Base-by-base conservation (phyloP, 1,140 invertebrate genomes). In the Drosophila malerkotliana region DNA sequence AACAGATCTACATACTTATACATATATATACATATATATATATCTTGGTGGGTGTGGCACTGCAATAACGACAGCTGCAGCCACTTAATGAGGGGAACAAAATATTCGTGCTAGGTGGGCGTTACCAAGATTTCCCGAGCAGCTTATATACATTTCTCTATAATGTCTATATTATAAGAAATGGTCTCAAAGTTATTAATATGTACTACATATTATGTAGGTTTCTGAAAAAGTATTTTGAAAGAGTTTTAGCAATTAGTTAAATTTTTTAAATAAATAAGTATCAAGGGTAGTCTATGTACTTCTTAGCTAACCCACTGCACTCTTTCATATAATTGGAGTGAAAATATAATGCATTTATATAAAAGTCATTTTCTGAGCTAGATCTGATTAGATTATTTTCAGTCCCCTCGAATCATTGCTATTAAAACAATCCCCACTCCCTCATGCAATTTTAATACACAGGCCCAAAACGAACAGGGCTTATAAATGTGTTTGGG, bases 41-140 rank as follows among this genome's bases (percentile, higher is more conserved):
- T 10, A 37, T 14, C 52, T 24, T 37, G 21, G 39, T 56, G 59
- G 72, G 59, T 57, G 52, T 55, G 72, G 69, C 59, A 54, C 45
- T 74, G 72, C 72, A 74, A 57, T 71, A 37, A 48, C 72, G 47
- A 63, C 71, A 63, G 51, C 71, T 56, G 66, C 66, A 68, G 62
- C 9, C 51, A n/a, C 60, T 39, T 69, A 48, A 37, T 51, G 24
- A 32, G 44, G 6, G 28, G 45, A 63, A 39, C 34, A 52, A 34
- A 69, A 58, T 37, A 59, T 71, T 59, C 53, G 67, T 71, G 47
- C 47, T 24, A 52, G 62, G 69, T 55, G 71, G 71, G 71, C 71
- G 71, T 73, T 55, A 45, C 71, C 71, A 73, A 37, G 63, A 32
- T 12, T 56, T 69, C 10, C 63, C 63, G 66, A 69, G 28, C 51